These are phyloP conservation scores for Halocynthia aurantium DNA, from an alignment of 23 tunicate genomes.

Conservation along the genomic window DNA sequence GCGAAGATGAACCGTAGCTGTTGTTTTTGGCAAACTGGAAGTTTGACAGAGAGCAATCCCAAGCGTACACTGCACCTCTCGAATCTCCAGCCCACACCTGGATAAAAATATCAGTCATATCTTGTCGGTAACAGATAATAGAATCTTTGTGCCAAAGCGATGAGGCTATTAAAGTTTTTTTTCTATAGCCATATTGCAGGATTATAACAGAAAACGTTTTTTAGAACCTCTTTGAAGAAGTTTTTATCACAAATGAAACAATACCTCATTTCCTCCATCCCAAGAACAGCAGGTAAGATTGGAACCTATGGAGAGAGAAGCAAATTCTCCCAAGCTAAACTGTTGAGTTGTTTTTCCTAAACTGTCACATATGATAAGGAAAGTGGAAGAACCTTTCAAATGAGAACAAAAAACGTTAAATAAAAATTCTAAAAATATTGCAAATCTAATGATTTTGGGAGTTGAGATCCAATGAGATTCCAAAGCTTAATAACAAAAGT, in stretches of 20 bases:
- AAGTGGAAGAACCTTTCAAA: slow-evolving; percentile 8
- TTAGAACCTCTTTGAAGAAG: no score
- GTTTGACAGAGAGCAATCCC: slow-evolving; percentile 13
- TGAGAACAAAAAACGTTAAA: not conserved
- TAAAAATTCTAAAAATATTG: no score
- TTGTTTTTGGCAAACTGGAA: not conserved
- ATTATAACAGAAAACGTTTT: no score
- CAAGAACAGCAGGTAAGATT: slow-evolving; percentile 8
- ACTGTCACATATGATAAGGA: slow-evolving; percentile 8
- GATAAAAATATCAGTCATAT: not conserved
- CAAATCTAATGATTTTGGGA: no score
- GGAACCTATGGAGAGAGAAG: not conserved
- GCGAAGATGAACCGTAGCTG: not conserved
- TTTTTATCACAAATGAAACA: no score
- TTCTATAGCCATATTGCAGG: no score
- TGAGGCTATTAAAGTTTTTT: no score
- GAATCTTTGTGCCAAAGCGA: no score
- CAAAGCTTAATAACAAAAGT: no score
- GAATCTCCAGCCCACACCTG: slow-evolving; percentile 82
- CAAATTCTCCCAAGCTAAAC: slow-evolving; percentile 1
- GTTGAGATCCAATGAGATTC: no score
- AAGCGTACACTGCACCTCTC: slow-evolving; percentile 46
- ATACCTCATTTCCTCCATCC: not conserved
- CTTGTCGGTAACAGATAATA: not conserved
- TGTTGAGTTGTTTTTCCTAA: slow-evolving; percentile 1